Percentiles rank a stretch among this genome's conserved stretches.
These are phyloP conservation scores for Lasioglossum marginatum DNA, from an alignment of 2,888 invertebrate species.

Conservation along the genomic window DNA sequence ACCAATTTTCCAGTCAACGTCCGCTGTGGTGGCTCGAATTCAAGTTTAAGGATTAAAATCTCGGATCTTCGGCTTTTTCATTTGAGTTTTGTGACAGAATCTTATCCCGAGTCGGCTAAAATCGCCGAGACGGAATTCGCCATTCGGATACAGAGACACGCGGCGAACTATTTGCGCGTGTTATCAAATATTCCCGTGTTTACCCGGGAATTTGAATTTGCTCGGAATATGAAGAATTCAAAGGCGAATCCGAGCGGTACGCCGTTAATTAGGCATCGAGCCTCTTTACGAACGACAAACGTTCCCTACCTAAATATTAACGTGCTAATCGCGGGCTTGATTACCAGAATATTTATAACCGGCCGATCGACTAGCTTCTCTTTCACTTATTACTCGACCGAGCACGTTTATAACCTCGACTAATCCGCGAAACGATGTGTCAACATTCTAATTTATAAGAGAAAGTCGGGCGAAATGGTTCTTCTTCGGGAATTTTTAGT, in stretches of 20 bases:
- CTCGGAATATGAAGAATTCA: slow-evolving; percentile 23
- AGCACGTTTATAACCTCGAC: neutral
- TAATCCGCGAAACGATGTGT: neutral
- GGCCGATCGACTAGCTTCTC: neutral
- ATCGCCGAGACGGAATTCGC: slow-evolving; percentile 9
- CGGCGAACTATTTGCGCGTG: slow-evolving; percentile 22
- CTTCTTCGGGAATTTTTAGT: neutral
- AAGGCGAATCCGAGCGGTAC: slow-evolving; percentile 15
- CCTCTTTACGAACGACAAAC: slow-evolving; percentile 4
- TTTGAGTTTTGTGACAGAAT: slow-evolving; percentile 31
- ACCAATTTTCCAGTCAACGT: neutral
- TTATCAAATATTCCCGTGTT: slow-evolving; percentile 13
- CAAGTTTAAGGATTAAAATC: slow-evolving; percentile 36
- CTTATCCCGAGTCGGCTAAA: neutral
- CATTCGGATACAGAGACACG: neutral
- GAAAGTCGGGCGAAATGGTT: neutral
- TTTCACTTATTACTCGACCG: neutral
- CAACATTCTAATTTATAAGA: neutral
- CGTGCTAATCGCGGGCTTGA: slow-evolving; percentile 6
- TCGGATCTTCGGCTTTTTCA: slow-evolving; percentile 4
- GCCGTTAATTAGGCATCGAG: slow-evolving; percentile 31
- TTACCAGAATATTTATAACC: neutral
- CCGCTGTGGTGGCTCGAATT: slow-evolving; percentile 2
- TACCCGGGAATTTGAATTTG: slow-evolving; percentile 8
- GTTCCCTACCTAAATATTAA: neutral